These are phyloP conservation scores for Anoncus sp. DNA, from an alignment of 2,888 invertebrate genomes.

Conservation along the genomic window DNA sequence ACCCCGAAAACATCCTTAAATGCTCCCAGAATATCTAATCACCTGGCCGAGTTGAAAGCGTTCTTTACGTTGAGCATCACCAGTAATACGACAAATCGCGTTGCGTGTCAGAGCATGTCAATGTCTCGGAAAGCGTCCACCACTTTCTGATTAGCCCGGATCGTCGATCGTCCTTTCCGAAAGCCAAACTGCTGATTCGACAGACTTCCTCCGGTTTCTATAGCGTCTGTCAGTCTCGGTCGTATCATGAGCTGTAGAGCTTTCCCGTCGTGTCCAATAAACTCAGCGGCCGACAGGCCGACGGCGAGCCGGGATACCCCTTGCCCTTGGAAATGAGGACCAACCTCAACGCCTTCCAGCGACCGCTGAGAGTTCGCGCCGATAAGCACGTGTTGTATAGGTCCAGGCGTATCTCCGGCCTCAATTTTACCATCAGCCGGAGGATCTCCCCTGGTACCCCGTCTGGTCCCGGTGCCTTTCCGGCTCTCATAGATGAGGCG, in stretches of 20 bases:
- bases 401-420: constrained; percentile 37
- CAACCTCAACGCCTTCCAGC: constrained; percentile 49
- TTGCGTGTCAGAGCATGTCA: constrained; percentile 15
- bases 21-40: constrained; percentile 42
- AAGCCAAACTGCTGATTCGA: constrained; percentile 38
- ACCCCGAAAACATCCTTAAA: constrained; percentile 39
- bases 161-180: constrained; percentile 59
- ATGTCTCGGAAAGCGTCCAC: constrained; percentile 28
- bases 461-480: constrained; percentile 19
- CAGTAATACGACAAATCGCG: constrained; percentile 48
- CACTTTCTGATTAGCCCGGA: constrained; percentile 55
- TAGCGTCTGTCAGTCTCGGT: constrained; percentile 58
- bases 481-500: neutral
- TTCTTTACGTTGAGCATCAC: constrained; percentile 55
- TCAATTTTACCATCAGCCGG: neutral
- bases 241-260: constrained; percentile 69
- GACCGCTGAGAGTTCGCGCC: constrained; percentile 38
- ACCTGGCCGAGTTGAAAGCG: constrained; percentile 19
- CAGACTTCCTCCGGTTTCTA: constrained; percentile 50
- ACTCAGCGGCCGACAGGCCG: constrained; percentile 70
- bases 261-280: constrained; percentile 70
- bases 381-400: constrained; percentile 46
- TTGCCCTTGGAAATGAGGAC: constrained; percentile 38
- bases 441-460: constrained; percentile 17
- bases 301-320: constrained; percentile 32